These are phyloP conservation scores for Mactromeris polynyma DNA, from an alignment of 2,888 invertebrate species.

Conservation along the genomic window DNA sequence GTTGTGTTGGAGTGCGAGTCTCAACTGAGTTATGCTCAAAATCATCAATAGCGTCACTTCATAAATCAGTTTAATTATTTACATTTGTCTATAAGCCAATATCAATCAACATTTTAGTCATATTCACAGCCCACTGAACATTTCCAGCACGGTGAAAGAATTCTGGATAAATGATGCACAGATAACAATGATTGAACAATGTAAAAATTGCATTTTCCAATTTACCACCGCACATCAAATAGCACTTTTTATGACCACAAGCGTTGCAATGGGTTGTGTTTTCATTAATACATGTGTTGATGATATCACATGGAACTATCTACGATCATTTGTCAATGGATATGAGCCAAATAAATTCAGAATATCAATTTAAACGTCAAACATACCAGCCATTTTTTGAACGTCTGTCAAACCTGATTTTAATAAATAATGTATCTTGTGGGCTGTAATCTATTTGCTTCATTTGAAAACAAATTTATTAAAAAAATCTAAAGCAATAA, in stretches of 20 bases:
- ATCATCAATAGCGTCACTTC: neutral
- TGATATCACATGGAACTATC: neutral
- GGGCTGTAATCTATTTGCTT: conserved; percentile 7
- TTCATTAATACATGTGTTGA: neutral
- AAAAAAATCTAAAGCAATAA: neutral
- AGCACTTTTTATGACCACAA: neutral
- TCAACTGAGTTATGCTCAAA: neutral
- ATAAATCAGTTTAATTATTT: too few relatives aligned
- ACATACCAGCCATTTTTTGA: neutral
- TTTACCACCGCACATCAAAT: neutral
- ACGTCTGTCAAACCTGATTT: neutral
- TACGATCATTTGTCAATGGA: neutral
- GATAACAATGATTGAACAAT: neutral
- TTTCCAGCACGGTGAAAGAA: neutral
- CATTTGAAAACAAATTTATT: conserved; percentile 13
- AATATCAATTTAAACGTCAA: conserved; percentile 3
- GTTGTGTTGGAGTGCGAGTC: neutral
- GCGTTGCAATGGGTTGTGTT: neutral
- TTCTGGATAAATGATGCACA: neutral
- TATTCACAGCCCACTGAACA: neutral
- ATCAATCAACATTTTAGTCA: too few relatives aligned
- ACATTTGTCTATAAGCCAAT: too few relatives aligned
- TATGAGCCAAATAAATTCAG: neutral
- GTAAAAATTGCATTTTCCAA: neutral
- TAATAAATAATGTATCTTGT: neutral